Conservation (phyloP, 30 jellyfish, hydroid and myxozoan species). For the Pelagia noctiluca region DNA sequence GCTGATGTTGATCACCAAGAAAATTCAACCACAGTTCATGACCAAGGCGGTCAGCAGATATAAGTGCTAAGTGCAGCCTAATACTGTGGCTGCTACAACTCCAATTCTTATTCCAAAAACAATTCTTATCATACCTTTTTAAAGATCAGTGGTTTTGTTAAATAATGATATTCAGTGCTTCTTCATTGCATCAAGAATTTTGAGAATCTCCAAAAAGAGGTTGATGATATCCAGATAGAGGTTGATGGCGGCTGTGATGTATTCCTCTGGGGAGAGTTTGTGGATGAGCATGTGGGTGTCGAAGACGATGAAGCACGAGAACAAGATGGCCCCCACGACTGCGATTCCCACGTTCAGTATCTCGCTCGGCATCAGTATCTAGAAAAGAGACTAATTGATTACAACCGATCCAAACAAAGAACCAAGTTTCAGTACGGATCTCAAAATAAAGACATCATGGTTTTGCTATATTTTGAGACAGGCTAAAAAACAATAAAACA, state of each 20-base stretch:
- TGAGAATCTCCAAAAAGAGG: constrained; percentile 89
- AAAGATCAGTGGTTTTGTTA: background rate
- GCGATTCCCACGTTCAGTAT: constrained; percentile 75
- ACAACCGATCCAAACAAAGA: too few relatives aligned
- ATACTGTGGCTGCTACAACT: background rate
- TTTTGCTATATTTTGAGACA: too few relatives aligned
- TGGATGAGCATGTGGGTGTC: constrained; percentile 92
- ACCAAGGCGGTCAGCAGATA: background rate
- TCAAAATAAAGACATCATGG: too few relatives aligned
- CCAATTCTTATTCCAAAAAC: too few relatives aligned
- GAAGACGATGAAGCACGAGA: constrained; percentile 90
- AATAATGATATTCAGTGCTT: constrained; percentile 14
- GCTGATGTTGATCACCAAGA: too few relatives aligned
- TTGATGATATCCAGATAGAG: constrained; percentile 90
- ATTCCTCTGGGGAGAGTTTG: constrained; percentile 93
- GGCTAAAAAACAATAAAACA: too few relatives aligned
- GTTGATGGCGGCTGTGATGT: constrained; percentile 93
- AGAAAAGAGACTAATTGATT: too few relatives aligned
- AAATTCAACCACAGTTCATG: too few relatives aligned
- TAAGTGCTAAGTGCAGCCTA: background rate
- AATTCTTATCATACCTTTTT: too few relatives aligned
- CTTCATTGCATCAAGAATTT: constrained; percentile 70
- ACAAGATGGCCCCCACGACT: constrained; percentile 82
- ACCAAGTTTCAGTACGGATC: too few relatives aligned
- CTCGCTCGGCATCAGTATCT: constrained; percentile 85